These are phyloP conservation scores for Apodemus speciosus DNA, from an alignment of 2,113 vertebrate genomes.

Conservation along the genomic window DNA sequence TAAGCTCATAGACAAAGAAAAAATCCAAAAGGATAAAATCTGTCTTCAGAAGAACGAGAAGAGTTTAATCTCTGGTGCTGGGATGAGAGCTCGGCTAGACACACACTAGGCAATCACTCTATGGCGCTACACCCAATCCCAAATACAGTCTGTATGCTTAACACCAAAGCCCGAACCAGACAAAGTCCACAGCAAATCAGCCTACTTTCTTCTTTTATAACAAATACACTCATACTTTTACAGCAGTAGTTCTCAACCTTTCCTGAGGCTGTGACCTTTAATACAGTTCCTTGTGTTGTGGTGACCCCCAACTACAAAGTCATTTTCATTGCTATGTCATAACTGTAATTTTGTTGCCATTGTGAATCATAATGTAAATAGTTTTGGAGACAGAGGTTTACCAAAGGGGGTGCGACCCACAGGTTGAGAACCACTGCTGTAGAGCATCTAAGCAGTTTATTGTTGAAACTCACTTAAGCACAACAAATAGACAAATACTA, in stretches of 20 bases:
- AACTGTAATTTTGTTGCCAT: not conserved
- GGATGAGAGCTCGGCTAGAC: not conserved
- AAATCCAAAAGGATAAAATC: not conserved
- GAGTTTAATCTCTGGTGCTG: not conserved
- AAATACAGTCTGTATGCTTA: constrained; percentile 10
- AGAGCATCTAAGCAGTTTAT: not conserved
- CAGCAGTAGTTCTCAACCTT: not conserved
- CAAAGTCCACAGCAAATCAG: not conserved
- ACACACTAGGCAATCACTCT: not conserved
- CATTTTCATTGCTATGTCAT: not conserved
- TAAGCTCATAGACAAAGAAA: constrained; percentile 48
- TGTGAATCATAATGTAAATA: not conserved
- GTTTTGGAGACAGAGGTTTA: not conserved
- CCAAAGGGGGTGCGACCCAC: not conserved
- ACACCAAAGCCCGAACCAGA: constrained; percentile 33
- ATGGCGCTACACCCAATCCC: not conserved
- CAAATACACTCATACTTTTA: not conserved
- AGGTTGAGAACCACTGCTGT: not conserved
- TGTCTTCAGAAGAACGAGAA: constrained; percentile 50
- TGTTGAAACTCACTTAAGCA: not conserved
- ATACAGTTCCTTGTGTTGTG: not conserved
- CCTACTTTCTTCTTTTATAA: constrained; percentile 23
- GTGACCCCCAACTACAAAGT: not conserved
- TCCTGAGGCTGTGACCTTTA: not conserved
- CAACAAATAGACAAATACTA: not conserved